phyloP scores from a whole-genome alignment of 2,113 vertebrate species.

The Grantiella picta region DNA sequence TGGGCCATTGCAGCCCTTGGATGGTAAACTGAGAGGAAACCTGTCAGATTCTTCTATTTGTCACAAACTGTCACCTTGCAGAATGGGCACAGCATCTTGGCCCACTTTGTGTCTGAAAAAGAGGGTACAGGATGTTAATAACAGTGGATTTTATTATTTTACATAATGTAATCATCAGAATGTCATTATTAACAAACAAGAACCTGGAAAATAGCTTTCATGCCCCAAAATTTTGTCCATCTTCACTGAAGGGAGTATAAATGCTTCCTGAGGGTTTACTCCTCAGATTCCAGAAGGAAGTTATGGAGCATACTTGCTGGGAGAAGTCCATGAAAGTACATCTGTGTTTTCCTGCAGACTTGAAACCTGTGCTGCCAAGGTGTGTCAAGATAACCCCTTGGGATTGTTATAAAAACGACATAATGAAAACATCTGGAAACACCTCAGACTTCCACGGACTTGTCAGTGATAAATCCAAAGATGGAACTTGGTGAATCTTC shows the following conservation, averaged over 20 bases:
- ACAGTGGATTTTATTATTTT: background rate
- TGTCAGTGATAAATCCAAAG: background rate
- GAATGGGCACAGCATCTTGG: background rate
- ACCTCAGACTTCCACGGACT: background rate
- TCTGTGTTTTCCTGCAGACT: background rate
- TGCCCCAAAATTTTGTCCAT: background rate
- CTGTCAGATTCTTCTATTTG: background rate
- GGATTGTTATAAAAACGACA: background rate
- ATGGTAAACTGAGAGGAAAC: background rate
- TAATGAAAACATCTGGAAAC: background rate
- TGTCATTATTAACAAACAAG: background rate
- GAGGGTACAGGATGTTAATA: background rate
- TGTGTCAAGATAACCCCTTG: background rate
- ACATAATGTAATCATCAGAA: rapidly evolving
- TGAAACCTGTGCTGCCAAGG: background rate
- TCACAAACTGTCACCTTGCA: background rate
- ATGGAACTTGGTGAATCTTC: background rate
- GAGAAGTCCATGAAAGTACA: background rate
- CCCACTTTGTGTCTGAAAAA: background rate
- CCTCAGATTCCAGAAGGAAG: background rate
- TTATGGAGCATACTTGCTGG: background rate
- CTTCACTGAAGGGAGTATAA: background rate
- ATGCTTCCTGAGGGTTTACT: background rate
- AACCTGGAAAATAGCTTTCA: background rate
- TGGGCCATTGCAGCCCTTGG: rapidly evolving